Evolutionary conservation across 2,888 invertebrate species (phyloP).

Genomic region (Mactromeris polynyma): DNA sequence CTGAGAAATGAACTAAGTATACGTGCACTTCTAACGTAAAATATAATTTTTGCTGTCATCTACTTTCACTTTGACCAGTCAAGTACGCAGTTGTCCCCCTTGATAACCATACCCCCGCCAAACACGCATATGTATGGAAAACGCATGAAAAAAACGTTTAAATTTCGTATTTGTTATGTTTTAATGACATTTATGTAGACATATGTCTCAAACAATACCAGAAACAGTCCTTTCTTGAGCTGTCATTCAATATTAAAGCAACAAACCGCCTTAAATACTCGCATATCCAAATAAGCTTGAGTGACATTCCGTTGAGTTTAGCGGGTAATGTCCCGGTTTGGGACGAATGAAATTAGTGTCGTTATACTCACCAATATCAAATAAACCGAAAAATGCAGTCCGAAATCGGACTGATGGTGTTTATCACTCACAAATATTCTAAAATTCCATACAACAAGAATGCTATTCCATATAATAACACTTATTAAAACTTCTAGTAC

Average conservation of each 20-base stretch:
- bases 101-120: neutral
- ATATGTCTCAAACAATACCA: neutral
- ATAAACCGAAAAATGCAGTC: conserved; percentile 37
- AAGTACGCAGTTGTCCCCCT: conserved; percentile 23
- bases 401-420: conserved; percentile 22
- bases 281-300: neutral
- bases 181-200: neutral
- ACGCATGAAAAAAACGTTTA: neutral
- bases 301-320: conserved; percentile 51
- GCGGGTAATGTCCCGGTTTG: conserved; percentile 48
- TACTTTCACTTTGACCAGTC: conserved; percentile 39
- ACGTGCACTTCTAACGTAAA: neutral
- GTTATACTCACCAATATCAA: conserved; percentile 55
- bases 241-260: conserved; percentile 21
- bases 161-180: neutral
- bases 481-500: conserved; percentile 44
- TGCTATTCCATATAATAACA: conserved; percentile 45
- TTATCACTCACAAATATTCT: conserved; percentile 32
- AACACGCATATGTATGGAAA: conserved; percentile 30
- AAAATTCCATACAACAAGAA: conserved; percentile 50
- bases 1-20: neutral
- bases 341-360: conserved; percentile 23
- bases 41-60: neutral
- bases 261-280: conserved; percentile 5
- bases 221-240: neutral